Evolutionary conservation across 2,797 vertebrate genomes (phyloP).

Genomic region (Coregonus suidteri): DNA sequence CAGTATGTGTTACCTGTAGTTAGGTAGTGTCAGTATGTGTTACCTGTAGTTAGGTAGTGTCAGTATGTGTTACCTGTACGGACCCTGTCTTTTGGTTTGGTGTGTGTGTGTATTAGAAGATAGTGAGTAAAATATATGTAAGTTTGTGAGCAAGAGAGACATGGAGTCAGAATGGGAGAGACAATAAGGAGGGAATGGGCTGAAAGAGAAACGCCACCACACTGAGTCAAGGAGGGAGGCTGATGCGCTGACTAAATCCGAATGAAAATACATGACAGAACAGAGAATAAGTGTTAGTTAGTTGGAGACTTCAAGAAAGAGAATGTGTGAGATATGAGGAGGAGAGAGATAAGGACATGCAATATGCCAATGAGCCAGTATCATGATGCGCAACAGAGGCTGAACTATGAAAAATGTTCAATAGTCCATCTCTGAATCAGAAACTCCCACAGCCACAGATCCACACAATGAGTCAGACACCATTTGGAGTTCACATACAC

Average conservation of each 20-base stretch:
- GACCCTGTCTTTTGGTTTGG: background rate
- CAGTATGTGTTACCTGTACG: background rate
- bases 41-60: background rate
- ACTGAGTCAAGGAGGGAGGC: slow-evolving; percentile 42
- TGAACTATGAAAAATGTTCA: background rate
- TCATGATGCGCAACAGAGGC: background rate
- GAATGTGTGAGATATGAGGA: slow-evolving; percentile 11
- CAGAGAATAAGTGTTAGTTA: slow-evolving; percentile 6
- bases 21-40: too few species aligned
- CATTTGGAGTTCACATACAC: background rate
- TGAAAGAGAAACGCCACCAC: background rate
- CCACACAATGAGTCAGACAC: slow-evolving; percentile 1
- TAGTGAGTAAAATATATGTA: background rate
- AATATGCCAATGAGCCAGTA: slow-evolving; percentile 1
- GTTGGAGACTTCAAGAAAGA: slow-evolving; percentile 12
- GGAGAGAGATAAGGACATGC: slow-evolving; percentile 12
- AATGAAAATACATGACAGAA: slow-evolving; percentile 10
- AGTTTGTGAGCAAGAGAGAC: slow-evolving; percentile 28
- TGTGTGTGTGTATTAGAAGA: slow-evolving; percentile 14
- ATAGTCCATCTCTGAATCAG: slow-evolving; percentile 1
- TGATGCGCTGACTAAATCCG: background rate
- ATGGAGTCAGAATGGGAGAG: slow-evolving; percentile 32
- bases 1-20: too few species aligned
- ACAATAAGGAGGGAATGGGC: slow-evolving; percentile 22
- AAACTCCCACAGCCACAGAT: background rate